Evolutionary conservation across 2,888 invertebrate species (phyloP).

Genomic region (Cloeon dipterum): DNA sequence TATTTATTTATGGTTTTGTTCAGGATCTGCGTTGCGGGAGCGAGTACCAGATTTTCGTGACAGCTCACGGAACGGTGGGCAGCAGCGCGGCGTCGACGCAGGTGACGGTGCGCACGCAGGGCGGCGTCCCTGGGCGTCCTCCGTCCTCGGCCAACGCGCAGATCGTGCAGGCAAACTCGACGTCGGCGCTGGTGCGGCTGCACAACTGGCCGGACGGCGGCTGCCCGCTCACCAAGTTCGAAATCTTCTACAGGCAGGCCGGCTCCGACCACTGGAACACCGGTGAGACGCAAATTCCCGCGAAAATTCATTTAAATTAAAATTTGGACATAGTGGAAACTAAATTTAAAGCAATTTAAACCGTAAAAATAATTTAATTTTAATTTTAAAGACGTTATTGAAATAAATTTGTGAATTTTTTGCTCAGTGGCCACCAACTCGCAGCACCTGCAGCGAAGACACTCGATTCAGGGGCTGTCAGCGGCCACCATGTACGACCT

Average conservation of each 20-base stretch:
- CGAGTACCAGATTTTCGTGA: slow-evolving; percentile 44
- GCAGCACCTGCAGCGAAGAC: slow-evolving; percentile 41
- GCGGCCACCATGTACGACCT: slow-evolving; percentile 45
- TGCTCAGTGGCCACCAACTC: slow-evolving; percentile 38
- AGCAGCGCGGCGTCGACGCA: slow-evolving; percentile 42
- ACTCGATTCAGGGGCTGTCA: slow-evolving; percentile 36
- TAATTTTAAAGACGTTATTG: background rate
- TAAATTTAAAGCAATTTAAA: too few species aligned
- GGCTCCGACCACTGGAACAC: slow-evolving; percentile 42
- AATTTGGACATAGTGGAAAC: background rate
- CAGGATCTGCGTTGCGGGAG: slow-evolving; percentile 43
- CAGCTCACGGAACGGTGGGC: slow-evolving; percentile 47
- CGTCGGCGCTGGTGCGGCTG: slow-evolving; percentile 36
- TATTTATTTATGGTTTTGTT: too few species aligned
- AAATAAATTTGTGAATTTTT: background rate
- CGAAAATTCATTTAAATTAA: too few species aligned
- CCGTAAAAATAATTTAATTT: background rate
- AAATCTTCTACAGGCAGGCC: slow-evolving; percentile 39
- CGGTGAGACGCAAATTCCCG: slow-evolving; percentile 17
- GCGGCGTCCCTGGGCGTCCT: slow-evolving; percentile 45
- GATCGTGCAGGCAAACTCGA: slow-evolving; percentile 44
- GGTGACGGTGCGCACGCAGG: slow-evolving; percentile 43
- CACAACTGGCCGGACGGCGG: slow-evolving; percentile 54
- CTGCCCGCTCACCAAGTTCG: slow-evolving; percentile 42
- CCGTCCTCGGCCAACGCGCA: slow-evolving; percentile 23